Evolutionary conservation across 2,113 vertebrate genomes (phyloP), one percentile per base, ranked within the genome.

Genomic region (Uropsilus gracilis): DNA sequence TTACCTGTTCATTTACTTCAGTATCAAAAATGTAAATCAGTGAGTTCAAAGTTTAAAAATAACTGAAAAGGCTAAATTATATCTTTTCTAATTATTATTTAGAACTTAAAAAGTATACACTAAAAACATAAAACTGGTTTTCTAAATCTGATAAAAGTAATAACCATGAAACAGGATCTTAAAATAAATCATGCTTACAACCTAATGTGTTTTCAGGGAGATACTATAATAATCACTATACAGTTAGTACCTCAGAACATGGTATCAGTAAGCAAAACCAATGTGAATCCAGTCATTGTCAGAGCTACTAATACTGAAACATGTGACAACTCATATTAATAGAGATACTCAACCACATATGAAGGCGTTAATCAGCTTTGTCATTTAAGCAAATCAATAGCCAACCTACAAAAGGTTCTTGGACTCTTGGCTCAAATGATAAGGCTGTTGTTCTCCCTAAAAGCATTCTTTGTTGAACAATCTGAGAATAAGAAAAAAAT

Each of bases 291-390:
- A 95, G 96, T 95, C 93, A 84, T 6, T 92, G 94, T 96, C 96
- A 97, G 63, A 76, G 61, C 53, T 92, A 86, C 32, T 94, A 96
- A 97, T 46, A 93, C 24, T 85, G 76, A 61, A 97, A 78, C 77
- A 86, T 82, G 34, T 68, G 96, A 96, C 95, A 97, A 95, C 2
- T 91, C 94, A 96, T 95, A 95, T 96, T 95, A 97, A 97, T 22
- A 95, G 76, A 96, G 86, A 96, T 69, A 88, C 92, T 93, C 86
- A 97, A 78, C 83, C 97, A 97, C 63, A 96, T 96, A 97, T 86
- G 24, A 96, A 97, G 95, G 87, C 84, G 91, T 55, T 86, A 75
- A 69, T 76, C 42, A 42, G 42, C 14, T 93, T 97, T 85, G 88
- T 76, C 55, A 91, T 66, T 73, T 85, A 95, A 87, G 71, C 57